Evolutionary conservation across 2,113 vertebrate genomes (phyloP).

Genomic region (Mus pahari): DNA sequence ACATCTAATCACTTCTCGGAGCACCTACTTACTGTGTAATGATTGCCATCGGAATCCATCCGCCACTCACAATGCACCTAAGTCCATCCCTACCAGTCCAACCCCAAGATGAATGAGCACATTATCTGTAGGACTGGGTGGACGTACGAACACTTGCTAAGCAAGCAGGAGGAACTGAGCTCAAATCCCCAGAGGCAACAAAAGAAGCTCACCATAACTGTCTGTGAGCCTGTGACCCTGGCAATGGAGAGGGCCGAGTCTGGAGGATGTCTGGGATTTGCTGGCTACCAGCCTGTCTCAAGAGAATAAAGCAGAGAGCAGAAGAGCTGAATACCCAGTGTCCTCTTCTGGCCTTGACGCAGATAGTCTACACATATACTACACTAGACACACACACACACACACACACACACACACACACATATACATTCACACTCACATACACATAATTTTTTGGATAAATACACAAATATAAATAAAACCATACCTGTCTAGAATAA

Average conservation of each 20-base stretch:
- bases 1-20: slow-evolving; percentile 12
- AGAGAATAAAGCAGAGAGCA: neutral
- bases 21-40: slow-evolving; percentile 9
- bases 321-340: too few species aligned
- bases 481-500: neutral
- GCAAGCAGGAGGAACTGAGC: neutral
- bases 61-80: neutral
- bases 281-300: neutral
- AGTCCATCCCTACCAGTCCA: neutral
- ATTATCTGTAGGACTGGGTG: neutral
- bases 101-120: neutral
- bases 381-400: neutral
- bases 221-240: neutral
- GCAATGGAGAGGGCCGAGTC: neutral
- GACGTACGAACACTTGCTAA: neutral
- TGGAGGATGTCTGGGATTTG: neutral
- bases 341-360: neutral
- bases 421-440: neutral
- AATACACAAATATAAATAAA: neutral
- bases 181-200: neutral
- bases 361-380: neutral
- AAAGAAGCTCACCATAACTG: neutral
- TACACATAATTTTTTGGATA: neutral
- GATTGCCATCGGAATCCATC: neutral
- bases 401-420: neutral